These are phyloP conservation scores for Amiota mariae DNA, from an alignment of 2,888 invertebrate genomes.

Conservation along the genomic window DNA sequence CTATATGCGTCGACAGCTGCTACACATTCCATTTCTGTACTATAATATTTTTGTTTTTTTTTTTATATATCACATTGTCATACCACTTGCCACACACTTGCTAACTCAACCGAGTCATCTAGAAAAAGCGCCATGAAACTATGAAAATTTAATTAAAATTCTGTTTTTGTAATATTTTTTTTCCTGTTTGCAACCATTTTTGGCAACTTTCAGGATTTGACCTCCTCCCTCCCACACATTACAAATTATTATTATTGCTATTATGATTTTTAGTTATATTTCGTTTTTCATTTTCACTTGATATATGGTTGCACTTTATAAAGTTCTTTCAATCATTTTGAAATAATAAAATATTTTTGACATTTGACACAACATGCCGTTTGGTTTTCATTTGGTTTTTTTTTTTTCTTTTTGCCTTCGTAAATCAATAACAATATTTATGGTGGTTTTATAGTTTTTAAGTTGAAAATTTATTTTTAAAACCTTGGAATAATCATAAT, in stretches of 20 bases:
- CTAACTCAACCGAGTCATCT: not conserved
- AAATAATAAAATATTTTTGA: constrained; percentile 35
- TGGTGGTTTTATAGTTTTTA: too few species aligned
- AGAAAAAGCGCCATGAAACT: not conserved
- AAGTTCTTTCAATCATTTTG: constrained; percentile 34
- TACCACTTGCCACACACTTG: not conserved
- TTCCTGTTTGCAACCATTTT: too few species aligned
- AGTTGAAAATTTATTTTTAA: too few species aligned
- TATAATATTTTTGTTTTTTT: too few species aligned
- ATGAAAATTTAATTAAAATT: constrained; percentile 35
- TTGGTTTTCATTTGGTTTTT: not conserved
- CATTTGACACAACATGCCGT: constrained; percentile 13
- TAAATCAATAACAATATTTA: too few species aligned
- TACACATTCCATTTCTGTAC: too few species aligned
- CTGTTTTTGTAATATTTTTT: not conserved
- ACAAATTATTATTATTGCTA: not conserved
- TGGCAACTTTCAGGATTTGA: too few species aligned
- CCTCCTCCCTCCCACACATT: not conserved
- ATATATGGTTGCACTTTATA: constrained; percentile 7
- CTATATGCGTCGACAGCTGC: not conserved
- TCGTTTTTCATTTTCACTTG: constrained; percentile 1
- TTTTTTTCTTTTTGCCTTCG: too few species aligned
- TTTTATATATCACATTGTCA: not conserved
- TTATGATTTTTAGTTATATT: not conserved
- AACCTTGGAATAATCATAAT: too few species aligned